Base-by-base conservation (phyloP, 2,113 vertebrate species). In the Puffinus mauretanicus region DNA sequence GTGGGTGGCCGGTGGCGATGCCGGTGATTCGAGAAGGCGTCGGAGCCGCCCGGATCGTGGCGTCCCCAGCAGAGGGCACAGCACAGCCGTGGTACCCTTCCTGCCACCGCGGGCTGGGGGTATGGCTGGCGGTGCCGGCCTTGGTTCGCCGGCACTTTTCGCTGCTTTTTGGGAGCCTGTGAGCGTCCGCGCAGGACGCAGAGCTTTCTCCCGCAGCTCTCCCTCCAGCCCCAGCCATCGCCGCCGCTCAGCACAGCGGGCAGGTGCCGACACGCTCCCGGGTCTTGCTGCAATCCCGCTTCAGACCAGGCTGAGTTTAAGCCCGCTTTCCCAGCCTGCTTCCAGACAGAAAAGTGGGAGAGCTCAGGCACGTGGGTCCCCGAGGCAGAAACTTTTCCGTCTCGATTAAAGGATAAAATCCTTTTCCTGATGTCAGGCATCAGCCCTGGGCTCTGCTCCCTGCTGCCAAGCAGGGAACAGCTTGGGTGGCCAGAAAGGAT, bases 11-110 rank as follows among this genome's bases (percentile, higher is more conserved):
- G 7, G 46, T 77, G 72, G 15, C 5, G 3, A 25, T 66, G 30
- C 20, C 3, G 10, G 47, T 38, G 52, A 55, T 64, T 29, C 1
- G 2, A 34, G 18, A 60, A 32, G 27, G 36, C 3, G 22, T 80
- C 3, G 2, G 54, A 36, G 65, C 49, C 10, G 1, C 51, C 42
- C 5, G 12, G 58, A 72, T 36, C 9, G 1, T 7, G 21, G 51
- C 1, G 18, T 90, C 89, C 95, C 96, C 96, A 96, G 94, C 91
- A 97, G 96, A 97, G 95, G 96, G 96, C 96, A 96, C 96, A 96
- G 93, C 70, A 3, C 4, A 5, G 93, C 87, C 13, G 6, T 7
- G 13, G 52, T 34, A 5, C n/a, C 84, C 75, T 51, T 15, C 44
- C 40, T 83, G 86, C 65, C 82, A 13, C 27, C 10, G 3, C 3